Evolutionary conservation across 1,140 invertebrate genomes (phyloP), one percentile per base, ranked within the genome.

Genomic region (Drosophila arawakana): DNA sequence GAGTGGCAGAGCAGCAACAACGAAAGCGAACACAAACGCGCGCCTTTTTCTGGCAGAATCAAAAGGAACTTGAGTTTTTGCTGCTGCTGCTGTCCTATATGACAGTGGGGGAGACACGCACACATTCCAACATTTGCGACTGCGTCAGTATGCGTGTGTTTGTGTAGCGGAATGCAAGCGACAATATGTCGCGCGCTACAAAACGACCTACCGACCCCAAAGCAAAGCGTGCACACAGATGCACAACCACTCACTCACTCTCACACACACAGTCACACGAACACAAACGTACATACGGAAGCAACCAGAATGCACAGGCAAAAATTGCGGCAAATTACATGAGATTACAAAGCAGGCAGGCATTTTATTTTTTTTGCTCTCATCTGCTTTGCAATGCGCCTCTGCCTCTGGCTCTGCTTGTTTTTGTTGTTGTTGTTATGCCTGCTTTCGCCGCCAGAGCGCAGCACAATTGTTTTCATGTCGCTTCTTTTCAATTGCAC

Each of bases 271-370:
- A 30, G 18, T 21, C 43, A n/a, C 46, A 35, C 13, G 9, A 54
- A 63, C 10, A 43, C 39, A 66, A 15, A 58, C 55, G 41, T 44
- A 66, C 61, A 71, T 71, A 72, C 69, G 69, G 68, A 76, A 66
- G 61, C 61, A 66, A 25, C 18, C 73, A 72, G 59, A 85, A 80
- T 78, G 81, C 77, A 84, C 39, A 65, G 66, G 76, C 73, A 78
- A 83, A 78, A 86, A 86, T 80, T 88, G 84, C 83, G 83, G 83
- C 70, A 88, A 80, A 88, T 88, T 88, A 86, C 83, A 86, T 88
- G 82, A 86, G 76, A 78, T 72, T 75, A 79, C 76, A 79, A 74
- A 73, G 75, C 78, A 86, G 61, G 58, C 76, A 67, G 61, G 76
- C 68, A 76, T 65, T 80, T 61, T 52, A 5, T 50, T 50, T 44